These are phyloP conservation scores for Microctenopoma steveboyesi DNA, from an alignment of 2,797 vertebrate genomes.

Conservation along the genomic window DNA sequence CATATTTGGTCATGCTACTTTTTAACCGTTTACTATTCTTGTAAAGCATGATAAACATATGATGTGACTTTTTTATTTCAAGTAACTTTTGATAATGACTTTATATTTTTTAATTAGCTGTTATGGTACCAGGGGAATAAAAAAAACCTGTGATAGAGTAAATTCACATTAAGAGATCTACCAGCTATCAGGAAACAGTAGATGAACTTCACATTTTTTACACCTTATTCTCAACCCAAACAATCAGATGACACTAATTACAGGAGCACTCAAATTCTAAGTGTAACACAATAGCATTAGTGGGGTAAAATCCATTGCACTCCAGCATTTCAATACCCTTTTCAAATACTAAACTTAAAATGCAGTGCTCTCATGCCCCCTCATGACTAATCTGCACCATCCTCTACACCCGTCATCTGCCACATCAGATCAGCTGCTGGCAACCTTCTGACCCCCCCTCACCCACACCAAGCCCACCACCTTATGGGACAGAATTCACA, in stretches of 20 bases:
- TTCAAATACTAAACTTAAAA: constrained; percentile 17
- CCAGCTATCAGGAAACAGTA: constrained; percentile 9
- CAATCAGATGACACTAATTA: neutral
- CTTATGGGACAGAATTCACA: constrained; percentile 46
- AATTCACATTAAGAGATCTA: neutral
- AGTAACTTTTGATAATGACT: neutral
- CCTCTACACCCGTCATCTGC: constrained; percentile 39
- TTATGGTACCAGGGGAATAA: neutral
- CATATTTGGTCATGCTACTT: constrained; percentile 55
- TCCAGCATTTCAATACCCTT: constrained; percentile 22
- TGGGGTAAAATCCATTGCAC: neutral
- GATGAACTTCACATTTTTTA: constrained; percentile 9
- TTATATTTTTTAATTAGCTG: neutral
- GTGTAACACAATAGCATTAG: constrained; percentile 4
- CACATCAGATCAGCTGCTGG: constrained; percentile 51
- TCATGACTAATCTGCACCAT: constrained; percentile 56
- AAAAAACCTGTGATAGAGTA: neutral
- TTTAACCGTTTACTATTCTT: constrained; percentile 27
- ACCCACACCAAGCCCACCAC: constrained; percentile 57
- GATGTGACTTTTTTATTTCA: neutral
- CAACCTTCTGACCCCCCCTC: constrained; percentile 50
- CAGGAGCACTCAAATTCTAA: constrained; percentile 25
- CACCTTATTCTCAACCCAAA: constrained; percentile 6
- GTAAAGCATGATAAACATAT: constrained; percentile 1
- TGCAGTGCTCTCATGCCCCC: constrained; percentile 18